Percentiles rank a stretch among this genome's conserved stretches.
These are phyloP conservation scores for Sander lucioperca DNA, from an alignment of 2,113 vertebrate species.

Conservation along the genomic window DNA sequence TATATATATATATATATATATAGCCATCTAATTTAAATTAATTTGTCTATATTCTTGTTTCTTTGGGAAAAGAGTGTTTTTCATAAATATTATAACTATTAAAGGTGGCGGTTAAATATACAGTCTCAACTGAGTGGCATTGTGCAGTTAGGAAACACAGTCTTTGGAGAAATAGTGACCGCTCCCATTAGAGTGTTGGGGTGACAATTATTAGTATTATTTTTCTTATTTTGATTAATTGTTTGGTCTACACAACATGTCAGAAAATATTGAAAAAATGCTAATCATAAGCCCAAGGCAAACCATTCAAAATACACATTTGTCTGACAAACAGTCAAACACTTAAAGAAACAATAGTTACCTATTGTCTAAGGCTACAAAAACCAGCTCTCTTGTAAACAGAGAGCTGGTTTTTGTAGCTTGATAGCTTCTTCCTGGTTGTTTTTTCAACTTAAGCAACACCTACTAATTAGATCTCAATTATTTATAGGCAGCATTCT, in stretches of 20 bases:
- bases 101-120: background rate
- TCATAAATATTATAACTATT: background rate
- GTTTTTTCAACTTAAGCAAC: background rate
- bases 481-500: background rate
- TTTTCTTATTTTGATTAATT: background rate
- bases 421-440: background rate
- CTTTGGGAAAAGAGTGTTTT: background rate
- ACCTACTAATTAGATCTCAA: background rate
- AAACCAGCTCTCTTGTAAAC: background rate
- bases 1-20: too few relatives aligned
- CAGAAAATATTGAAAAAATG: background rate
- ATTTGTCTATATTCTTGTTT: background rate
- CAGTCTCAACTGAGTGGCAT: too few relatives aligned
- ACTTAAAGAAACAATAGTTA: background rate
- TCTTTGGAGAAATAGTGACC: background rate
- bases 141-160: background rate
- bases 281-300: background rate
- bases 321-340: background rate
- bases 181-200: too few relatives aligned
- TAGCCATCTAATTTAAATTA: background rate
- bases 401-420: background rate
- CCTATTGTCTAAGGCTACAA: background rate
- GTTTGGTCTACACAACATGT: background rate
- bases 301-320: background rate
- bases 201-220: too few relatives aligned